A percentile compares a stretch with the other conserved stretches of the same genome.
These are phyloP conservation scores for Gonatopus flavifemur DNA, from an alignment of 1,140 invertebrate genomes.

Conservation along the genomic window DNA sequence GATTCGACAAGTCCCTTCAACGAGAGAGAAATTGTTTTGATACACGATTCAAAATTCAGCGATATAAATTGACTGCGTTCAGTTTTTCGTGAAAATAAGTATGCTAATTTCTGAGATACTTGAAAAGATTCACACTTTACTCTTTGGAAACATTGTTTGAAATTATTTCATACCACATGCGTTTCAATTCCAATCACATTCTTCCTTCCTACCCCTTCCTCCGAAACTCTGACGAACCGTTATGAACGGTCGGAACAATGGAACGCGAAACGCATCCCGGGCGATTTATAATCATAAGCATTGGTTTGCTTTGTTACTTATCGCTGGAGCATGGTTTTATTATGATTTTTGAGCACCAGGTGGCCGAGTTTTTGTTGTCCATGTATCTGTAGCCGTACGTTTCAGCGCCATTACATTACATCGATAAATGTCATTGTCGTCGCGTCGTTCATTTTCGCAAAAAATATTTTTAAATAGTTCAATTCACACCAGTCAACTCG, in stretches of 20 bases:
- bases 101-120: too few species aligned
- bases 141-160: too few species aligned
- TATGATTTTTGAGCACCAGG: slow-evolving; percentile 48
- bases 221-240: too few species aligned
- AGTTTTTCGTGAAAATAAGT: too few species aligned
- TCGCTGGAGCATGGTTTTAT: slow-evolving; percentile 43
- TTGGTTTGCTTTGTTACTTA: slow-evolving; percentile 33
- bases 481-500: neutral
- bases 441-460: neutral
- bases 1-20: too few species aligned
- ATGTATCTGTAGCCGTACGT: slow-evolving; percentile 19
- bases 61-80: too few species aligned
- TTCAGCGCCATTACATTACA: slow-evolving; percentile 38
- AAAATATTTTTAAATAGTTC: neutral
- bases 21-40: too few species aligned
- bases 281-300: slow-evolving; percentile 37
- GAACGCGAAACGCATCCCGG: slow-evolving; percentile 15
- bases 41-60: too few species aligned
- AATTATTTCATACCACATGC: too few species aligned
- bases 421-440: slow-evolving; percentile 37
- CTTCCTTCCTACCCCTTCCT: too few species aligned
- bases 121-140: too few species aligned
- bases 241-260: neutral
- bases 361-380: slow-evolving; percentile 39
- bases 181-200: too few species aligned